Percentiles rank a stretch among this genome's conserved stretches.
Conservation (phyloP, 2,797 vertebrate species). For the Amblyopsis hoosieri region DNA sequence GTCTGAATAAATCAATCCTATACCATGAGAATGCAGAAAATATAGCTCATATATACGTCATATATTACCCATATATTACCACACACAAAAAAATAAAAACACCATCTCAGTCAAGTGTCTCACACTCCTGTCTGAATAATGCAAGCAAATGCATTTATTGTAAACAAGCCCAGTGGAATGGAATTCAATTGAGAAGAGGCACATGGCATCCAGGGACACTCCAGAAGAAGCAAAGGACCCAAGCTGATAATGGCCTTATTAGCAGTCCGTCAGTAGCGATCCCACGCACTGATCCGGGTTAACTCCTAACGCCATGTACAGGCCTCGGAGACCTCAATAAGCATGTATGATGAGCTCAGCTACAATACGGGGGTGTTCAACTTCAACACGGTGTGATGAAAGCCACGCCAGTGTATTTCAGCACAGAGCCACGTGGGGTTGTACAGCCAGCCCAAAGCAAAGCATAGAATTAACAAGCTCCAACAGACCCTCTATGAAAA, state of each 20-base stretch:
- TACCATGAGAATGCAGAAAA: not conserved
- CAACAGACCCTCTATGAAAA: conserved; percentile 74
- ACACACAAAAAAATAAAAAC: conserved; percentile 16
- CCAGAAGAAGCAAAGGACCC: conserved; percentile 71
- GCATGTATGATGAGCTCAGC: not conserved
- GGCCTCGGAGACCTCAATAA: not conserved
- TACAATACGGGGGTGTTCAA: too few relatives aligned
- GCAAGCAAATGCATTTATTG: conserved; percentile 80
- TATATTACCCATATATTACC: conserved; percentile 7
- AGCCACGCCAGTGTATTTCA: conserved; percentile 13
- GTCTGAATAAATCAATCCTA: conserved; percentile 12
- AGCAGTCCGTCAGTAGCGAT: conserved; percentile 82
- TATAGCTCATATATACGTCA: not conserved
- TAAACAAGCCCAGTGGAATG: conserved; percentile 81
- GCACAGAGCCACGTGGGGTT: conserved; percentile 36
- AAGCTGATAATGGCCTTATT: conserved; percentile 85
- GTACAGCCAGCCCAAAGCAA: conserved; percentile 52
- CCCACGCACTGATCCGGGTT: conserved; percentile 70
- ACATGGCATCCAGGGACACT: conserved; percentile 68
- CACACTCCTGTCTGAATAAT: conserved; percentile 68
- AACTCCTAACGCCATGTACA: conserved; percentile 53
- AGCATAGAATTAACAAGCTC: conserved; percentile 71
- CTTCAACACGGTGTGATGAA: not conserved
- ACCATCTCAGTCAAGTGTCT: conserved; percentile 47
- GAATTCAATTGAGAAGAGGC: conserved; percentile 79